Base-by-base conservation (phyloP, 2,797 vertebrate species). In the Cossypha polioptera region DNA sequence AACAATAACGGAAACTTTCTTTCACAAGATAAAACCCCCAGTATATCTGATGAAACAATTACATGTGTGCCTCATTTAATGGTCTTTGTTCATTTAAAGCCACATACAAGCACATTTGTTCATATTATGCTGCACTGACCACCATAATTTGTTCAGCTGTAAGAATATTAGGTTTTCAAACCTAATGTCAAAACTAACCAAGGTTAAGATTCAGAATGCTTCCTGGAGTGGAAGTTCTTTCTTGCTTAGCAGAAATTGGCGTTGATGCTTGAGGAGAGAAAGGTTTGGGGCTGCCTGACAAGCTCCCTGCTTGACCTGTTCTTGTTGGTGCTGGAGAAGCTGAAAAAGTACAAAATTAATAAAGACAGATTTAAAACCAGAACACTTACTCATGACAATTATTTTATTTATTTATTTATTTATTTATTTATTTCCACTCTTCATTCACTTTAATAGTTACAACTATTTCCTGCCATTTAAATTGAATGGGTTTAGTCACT, bases 181-280 rank as follows among this genome's bases (percentile, higher is more conserved):
- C 14, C 21, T 47, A 22, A 8, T 47, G 16, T 24, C 48, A 78
- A 89, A 81, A 98, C 99, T 98, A 94, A 99, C 99, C 99, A 77
- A 99, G 98, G 95, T 99, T 99, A 45, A 99, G 98, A 95, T 99
- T 99, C 88, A 99, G 98, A 96, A 99, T 99, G 97, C 99, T 99
- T 19, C 99, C 99, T 2, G 99, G 98, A 84, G 98, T 98, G 50
- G 98, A 86, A 5, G 98, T 98, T 94, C 99, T 98, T 89, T 99
- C 99, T 84, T 98, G 98, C 93, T 99, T 99, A 50, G 98, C 94
- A 59, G 98, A 96, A 86, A 98, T 73, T 36, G 98, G 98, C 0
- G 98, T 98, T 51, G 99, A 97, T 20, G 98, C 98, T 96, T 98
- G 98, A 51, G 99, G 97, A 94, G 98, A 99, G 93, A 99, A 98